phyloP scores from a whole-genome alignment of 92 coral and sea anemone species.

The Anthopleura xanthogrammica region DNA sequence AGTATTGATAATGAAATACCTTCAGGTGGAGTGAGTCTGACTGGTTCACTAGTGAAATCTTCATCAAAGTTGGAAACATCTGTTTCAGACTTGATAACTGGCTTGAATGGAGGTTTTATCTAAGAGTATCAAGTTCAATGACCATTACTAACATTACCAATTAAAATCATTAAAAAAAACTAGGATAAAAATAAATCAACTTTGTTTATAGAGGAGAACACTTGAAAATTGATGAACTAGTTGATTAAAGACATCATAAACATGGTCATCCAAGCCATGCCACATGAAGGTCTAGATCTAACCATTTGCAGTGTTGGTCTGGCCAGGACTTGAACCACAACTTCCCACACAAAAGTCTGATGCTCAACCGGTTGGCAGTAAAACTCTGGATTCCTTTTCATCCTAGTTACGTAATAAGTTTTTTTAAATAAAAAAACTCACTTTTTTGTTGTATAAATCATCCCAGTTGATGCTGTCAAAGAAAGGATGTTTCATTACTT shows the following conservation, averaged over 20 bases:
- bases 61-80: conserved; percentile 94
- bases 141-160: not conserved
- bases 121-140: conserved; percentile 14
- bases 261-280: too few species aligned
- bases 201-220: too few species aligned
- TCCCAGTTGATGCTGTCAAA: conserved; percentile 81
- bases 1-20: conserved; percentile 22
- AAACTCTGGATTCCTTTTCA: not conserved
- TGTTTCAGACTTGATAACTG: conserved; percentile 80
- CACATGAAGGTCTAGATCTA: too few species aligned
- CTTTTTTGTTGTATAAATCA: conserved; percentile 44
- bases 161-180: too few species aligned
- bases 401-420: not conserved
- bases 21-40: conserved; percentile 83
- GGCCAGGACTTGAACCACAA: too few species aligned
- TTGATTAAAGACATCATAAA: too few species aligned
- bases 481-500: conserved; percentile 73
- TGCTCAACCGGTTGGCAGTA: not conserved
- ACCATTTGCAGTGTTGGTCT: too few species aligned
- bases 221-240: too few species aligned
- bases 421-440: not conserved
- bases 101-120: conserved; percentile 93
- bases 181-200: not conserved
- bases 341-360: not conserved
- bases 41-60: conserved; percentile 91